phyloP scores from a whole-genome alignment of 2,797 vertebrate species.

The Phrynocephalus guinanensis region DNA sequence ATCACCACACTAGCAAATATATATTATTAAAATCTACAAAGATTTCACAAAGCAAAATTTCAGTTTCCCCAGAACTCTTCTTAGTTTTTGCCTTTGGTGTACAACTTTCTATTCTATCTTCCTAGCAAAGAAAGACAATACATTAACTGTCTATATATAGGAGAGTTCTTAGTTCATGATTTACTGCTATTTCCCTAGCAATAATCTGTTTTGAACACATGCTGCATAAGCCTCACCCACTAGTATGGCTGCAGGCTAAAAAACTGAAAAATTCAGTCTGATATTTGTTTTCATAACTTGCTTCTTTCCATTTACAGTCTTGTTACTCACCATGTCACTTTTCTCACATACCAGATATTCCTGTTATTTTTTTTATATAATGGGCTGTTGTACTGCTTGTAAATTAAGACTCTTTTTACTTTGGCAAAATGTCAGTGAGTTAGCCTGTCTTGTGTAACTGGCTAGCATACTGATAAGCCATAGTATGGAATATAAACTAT shows the following conservation, averaged over 20 bases:
- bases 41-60: no score
- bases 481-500: not conserved
- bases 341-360: not conserved
- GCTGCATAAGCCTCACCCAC: not conserved
- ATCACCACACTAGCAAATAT: no score
- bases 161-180: no score
- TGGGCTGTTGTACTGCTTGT: not conserved
- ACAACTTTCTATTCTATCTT: no score
- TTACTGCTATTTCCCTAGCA: not conserved
- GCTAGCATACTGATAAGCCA: not conserved
- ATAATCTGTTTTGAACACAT: not conserved
- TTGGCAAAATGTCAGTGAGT: not conserved
- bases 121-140: no score
- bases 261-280: not conserved
- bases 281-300: not conserved
- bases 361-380: constrained; percentile 11
- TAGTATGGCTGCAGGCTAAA: not conserved
- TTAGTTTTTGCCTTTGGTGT: no score
- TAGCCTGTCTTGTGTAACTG: constrained; percentile 7
- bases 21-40: no score
- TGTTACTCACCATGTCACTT: rapidly evolving
- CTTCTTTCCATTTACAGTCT: not conserved
- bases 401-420: not conserved
- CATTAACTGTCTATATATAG: no score
- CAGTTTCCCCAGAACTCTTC: no score